Evolutionary conservation across 2,797 vertebrate species (phyloP), one percentile per base, ranked within the genome.

Genomic region (Miichthys miiuy): DNA sequence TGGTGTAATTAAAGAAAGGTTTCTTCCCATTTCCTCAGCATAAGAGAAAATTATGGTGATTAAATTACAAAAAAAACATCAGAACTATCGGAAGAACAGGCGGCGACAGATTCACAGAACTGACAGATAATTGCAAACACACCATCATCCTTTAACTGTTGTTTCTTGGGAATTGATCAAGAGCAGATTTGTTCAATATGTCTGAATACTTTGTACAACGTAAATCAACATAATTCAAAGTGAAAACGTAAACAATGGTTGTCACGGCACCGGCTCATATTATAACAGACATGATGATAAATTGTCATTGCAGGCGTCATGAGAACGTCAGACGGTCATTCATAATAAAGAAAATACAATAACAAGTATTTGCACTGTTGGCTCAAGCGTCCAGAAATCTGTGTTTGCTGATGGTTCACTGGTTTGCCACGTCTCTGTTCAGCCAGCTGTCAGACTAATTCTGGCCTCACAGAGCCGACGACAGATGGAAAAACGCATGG

Each of bases 371-470:
- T 86, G 77, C 82, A 69, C 52, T 78, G 74, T 30, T 0, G 30
- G 51, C 20, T 74, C 42, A 72, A 42, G 64, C 51, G 68, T 56
- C 66, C 68, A 50, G 41, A 60, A 34, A 61, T 74, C 78, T 0
- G 68, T 56, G 55, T 20, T 16, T 54, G 62, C 56, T 88, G 82
- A 91, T 85, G 86, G 88, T 89, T 88, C 65, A 81, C 66, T 78
- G 88, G 57, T 80, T 83, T 58, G 73, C 70, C 20, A 16, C 16
- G 50, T 63, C 72, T 66, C 30, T 74, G 62, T 48, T 81, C 9
- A 1, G 20, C 75, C 85, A 86, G 81, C 84, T 91, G 88, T 86
- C 81, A 42, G 64, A 64, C 58, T 84, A 74, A 83, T 80, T 88
- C 65, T 64, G 64, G 62, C 52, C 44, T 68, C 10, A 34, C 66